These are phyloP conservation scores for Darevskia mixta DNA, from an alignment of 2,797 vertebrate genomes.

Conservation along the genomic window DNA sequence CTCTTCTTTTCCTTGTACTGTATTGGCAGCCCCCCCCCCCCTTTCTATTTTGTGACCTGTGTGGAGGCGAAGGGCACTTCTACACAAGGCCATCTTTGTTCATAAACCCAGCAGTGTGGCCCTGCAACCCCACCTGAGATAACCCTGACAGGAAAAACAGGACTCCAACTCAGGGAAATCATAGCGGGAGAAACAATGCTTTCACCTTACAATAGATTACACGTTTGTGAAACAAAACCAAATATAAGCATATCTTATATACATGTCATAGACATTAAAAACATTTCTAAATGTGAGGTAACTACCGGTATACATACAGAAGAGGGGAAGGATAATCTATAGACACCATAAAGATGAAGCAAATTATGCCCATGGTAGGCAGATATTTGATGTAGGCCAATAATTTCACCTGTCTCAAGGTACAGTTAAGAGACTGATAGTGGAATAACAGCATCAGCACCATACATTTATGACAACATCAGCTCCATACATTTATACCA, in stretches of 20 bases:
- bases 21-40: too few species aligned
- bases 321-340: not conserved
- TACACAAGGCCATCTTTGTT: not conserved
- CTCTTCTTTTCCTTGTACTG: not conserved
- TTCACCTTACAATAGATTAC: conserved; percentile 11
- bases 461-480: too few species aligned
- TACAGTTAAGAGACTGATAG: not conserved
- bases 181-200: conserved; percentile 27
- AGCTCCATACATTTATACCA: too few species aligned
- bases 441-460: too few species aligned
- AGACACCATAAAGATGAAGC: not conserved
- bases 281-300: not conserved
- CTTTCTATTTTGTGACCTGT: not conserved
- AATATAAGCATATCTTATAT: not conserved
- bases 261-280: not conserved
- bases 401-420: conserved; percentile 15
- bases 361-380: not conserved
- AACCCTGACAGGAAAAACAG: not conserved
- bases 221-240: not conserved
- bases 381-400: not conserved
- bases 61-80: not conserved
- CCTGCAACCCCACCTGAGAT: not conserved
- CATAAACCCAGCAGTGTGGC: not conserved
- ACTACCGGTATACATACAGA: too few species aligned
- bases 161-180: conserved; percentile 18